Evolutionary conservation across 2,113 vertebrate genomes (phyloP).

Genomic region (Dendrocopos noguchii): DNA sequence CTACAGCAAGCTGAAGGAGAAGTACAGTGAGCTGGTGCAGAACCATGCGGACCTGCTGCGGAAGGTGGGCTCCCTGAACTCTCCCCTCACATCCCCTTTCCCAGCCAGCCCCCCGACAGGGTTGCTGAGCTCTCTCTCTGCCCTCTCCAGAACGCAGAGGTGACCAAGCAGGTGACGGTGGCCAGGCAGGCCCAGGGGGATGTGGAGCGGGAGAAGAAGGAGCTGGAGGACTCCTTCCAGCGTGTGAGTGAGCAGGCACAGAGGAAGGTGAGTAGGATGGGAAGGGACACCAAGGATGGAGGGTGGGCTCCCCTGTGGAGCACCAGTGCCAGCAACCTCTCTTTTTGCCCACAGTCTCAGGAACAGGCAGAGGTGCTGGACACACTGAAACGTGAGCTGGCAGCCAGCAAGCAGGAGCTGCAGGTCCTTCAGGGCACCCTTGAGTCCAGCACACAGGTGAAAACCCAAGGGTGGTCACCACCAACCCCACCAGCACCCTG

Average conservation of each 20-base stretch:
- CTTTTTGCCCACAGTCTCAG: slow-evolving; percentile 76
- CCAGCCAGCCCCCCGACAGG: fast-evolving
- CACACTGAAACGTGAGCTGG: slow-evolving; percentile 85
- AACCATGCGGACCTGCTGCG: slow-evolving; percentile 93
- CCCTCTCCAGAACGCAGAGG: slow-evolving; percentile 87
- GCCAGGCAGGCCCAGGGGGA: slow-evolving; percentile 90
- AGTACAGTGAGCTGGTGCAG: slow-evolving; percentile 95
- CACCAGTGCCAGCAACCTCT: neutral
- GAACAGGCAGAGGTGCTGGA: slow-evolving; percentile 89
- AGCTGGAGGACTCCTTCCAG: slow-evolving; percentile 90
- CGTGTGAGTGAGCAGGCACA: slow-evolving; percentile 83
- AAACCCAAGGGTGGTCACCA: neutral
- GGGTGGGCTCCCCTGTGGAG: neutral
- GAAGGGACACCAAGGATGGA: fast-evolving
- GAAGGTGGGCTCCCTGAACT: slow-evolving; percentile 79
- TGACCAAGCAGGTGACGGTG: slow-evolving; percentile 91
- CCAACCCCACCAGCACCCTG: fast-evolving
- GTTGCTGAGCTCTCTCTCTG: neutral
- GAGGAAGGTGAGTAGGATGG: slow-evolving; percentile 78
- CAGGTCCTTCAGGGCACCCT: slow-evolving; percentile 80
- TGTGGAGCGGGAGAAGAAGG: slow-evolving; percentile 86
- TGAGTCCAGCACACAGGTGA: slow-evolving; percentile 85
- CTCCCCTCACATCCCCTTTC: neutral
- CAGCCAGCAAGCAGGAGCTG: slow-evolving; percentile 85
- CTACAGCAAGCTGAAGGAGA: slow-evolving; percentile 96